Evolutionary conservation across 1,140 invertebrate species (phyloP), one percentile per base, ranked within the genome.

Genomic region (Bombus huntii): DNA sequence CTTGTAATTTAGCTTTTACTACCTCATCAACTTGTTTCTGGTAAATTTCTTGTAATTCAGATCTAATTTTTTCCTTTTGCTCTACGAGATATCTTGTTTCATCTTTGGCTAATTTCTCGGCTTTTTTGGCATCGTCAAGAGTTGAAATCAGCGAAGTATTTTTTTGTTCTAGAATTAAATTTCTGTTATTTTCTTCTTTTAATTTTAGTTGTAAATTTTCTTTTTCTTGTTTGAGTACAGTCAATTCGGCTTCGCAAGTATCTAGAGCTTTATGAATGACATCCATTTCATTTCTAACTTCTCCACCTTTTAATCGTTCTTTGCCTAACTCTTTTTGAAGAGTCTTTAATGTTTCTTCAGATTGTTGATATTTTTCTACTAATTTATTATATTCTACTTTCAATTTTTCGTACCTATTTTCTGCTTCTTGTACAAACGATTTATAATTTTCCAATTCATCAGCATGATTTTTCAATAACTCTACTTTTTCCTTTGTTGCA

Each of bases 11-110:
- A 31, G 96, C 96, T 83, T 96, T 95, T 6, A 98, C 97, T 5
- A 97, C 97, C 70, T 96, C 96, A 82, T 98, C 97, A 47, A 98
- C 94, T 94, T 98, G 97, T 82, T 97, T 97, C 92, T 98, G 97
- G 91, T 98, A 98, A 90, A 97, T 96, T 37, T 96, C 95, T 90
- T 97, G 96, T 18, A 98, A 93, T 84, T 97, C 97, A 15, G 95
- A 94, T 88, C 97, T 97, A 79, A 96, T 96, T 13, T 96, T 94
- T 72, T 98, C 97, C 22, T 97, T 91, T 74, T 97, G 95, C 86
- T 95, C 96, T 78, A 94, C 95, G 34, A 95, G 92, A 47, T 92
- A 92, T 83, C 96, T 96, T 1, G 95, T 91, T 92, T 97, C 96
- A 42, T 96, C 95, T 90, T 96, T 95, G 6, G 96, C 92, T 42